Base-by-base conservation (phyloP, 2,888 invertebrate species). In the Aromia moschata region DNA sequence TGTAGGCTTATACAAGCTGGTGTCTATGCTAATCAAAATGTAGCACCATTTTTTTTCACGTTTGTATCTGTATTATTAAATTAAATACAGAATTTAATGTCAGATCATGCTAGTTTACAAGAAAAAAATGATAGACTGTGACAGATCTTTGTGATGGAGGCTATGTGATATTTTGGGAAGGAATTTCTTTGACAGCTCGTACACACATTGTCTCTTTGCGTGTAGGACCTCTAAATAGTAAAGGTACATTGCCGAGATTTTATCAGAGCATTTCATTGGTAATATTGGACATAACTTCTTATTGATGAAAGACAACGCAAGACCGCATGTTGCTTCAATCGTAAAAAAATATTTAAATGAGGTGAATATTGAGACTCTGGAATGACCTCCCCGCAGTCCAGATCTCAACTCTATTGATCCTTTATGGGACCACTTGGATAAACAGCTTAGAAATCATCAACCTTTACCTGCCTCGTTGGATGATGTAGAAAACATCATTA, bases 361-460 rank as follows among this genome's bases (percentile, higher is more conserved):
- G 25, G 7, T 25, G 25, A 7, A 25, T 5, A 25, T 25, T 25
- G 25, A 25, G 25, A 25, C 7, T 5, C 4, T 25, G 7, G 25
- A 25, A 3, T 25, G 25, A 7, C 25, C 25, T 25, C 25, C 4
- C 3, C 25, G 25, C 3, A 7, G 25, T 7, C 25, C 25, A 25
- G 25, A 25, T 25, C 25, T 25, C 4, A 25, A 25, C 7, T 7
- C 25, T 7, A 25, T 25, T 5, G 25, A 25, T 3, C 7, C 3
- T 25, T 7, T 25, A 9, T 37, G 38, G 38, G 38, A 37, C 10
- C 3, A 37, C 5, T 14, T 37, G 38, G 10, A 10, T 37, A 15
- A 10, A 10, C 38, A 37, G 10, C 10, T 37, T 37, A 9, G 38
- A 37, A 15, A 37, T 37, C 38, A 37, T 37, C 38, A 37, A 37